Percentiles rank a stretch among this genome's conserved stretches.
phyloP scores from a whole-genome alignment of 2,113 vertebrate species.

The Sciurus niger region DNA sequence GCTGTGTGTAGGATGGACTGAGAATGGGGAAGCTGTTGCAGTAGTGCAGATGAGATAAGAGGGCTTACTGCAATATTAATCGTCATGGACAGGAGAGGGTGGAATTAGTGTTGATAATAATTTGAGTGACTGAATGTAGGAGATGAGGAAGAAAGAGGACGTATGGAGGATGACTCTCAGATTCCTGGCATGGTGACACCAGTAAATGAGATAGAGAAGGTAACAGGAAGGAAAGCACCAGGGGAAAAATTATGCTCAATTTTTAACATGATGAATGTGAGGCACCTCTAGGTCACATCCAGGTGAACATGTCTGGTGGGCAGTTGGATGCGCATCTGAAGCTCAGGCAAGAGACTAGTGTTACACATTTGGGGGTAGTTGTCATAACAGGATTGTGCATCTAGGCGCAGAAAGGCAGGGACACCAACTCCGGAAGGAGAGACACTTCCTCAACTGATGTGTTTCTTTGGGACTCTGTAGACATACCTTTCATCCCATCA shows the following conservation, averaged over 20 bases:
- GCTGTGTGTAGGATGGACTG: background rate
- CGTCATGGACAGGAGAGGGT: background rate
- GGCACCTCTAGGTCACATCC: background rate
- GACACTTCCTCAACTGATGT: background rate
- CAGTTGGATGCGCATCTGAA: background rate
- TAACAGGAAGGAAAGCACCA: background rate
- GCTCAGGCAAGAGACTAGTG: background rate
- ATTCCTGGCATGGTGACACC: background rate
- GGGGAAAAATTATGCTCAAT: background rate
- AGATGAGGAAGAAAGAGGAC: background rate
- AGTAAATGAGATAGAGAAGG: background rate
- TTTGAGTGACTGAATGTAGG: background rate
- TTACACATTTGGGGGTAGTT: background rate
- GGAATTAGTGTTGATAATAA: background rate
- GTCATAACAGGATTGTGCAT: background rate
- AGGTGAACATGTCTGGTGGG: background rate
- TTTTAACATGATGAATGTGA: background rate
- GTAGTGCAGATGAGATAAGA: background rate
- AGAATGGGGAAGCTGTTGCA: background rate
- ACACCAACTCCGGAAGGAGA: background rate
- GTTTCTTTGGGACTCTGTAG: background rate
- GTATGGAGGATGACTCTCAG: background rate
- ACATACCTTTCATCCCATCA: background rate
- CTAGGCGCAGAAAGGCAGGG: background rate
- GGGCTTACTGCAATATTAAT: background rate